Evolutionary conservation across 2,113 vertebrate genomes (phyloP).

Genomic region (Reinhardtius hippoglossoides): DNA sequence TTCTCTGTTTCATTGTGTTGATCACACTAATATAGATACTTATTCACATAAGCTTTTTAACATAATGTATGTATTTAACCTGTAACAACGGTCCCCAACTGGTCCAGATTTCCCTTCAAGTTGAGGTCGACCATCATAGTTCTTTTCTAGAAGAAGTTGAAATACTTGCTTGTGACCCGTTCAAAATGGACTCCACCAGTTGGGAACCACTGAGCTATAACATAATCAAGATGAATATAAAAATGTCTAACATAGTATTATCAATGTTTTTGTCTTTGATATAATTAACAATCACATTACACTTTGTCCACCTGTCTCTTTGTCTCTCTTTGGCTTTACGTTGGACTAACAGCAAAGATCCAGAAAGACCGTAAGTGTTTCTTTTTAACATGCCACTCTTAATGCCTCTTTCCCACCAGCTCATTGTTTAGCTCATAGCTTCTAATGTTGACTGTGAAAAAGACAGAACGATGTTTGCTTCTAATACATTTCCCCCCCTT

Average conservation of each 20-base stretch:
- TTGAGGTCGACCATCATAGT: neutral
- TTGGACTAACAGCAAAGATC: constrained; percentile 97
- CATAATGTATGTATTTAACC: neutral
- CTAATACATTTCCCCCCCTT: too few species aligned
- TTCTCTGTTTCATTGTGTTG: neutral
- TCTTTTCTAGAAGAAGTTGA: neutral
- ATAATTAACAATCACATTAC: constrained; percentile 42
- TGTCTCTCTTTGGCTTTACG: constrained; percentile 40
- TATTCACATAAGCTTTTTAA: neutral
- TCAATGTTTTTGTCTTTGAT: constrained; percentile 30
- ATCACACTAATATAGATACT: constrained; percentile 15
- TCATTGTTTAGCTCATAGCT: neutral
- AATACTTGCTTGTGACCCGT: too few species aligned
- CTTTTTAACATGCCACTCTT: constrained; percentile 31
- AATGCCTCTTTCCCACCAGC: neutral
- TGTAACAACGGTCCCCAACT: constrained; percentile 9
- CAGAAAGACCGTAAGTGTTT: constrained; percentile 92
- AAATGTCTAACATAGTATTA: neutral
- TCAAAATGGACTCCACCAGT: neutral
- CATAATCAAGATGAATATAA: neutral
- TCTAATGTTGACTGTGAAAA: neutral
- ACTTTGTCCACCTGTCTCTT: constrained; percentile 19
- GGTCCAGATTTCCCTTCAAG: neutral
- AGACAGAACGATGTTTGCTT: neutral
- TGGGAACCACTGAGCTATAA: constrained; percentile 8